Conservation (phyloP, 2,888 invertebrate genomes). For the Laothoe populi region DNA sequence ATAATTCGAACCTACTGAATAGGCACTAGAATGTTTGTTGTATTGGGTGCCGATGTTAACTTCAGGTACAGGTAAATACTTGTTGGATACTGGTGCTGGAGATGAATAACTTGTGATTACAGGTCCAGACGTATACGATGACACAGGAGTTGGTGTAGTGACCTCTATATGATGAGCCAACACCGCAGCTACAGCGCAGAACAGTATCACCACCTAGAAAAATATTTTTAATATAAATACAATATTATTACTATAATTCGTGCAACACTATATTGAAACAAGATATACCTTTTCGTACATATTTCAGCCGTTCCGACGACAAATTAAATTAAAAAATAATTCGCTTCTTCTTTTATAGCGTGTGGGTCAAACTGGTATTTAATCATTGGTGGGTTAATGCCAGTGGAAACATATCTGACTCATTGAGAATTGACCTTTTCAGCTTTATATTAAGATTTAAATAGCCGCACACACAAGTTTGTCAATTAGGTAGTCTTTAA, state of each 20-base stretch:
- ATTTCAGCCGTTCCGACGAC: conserved; percentile 59
- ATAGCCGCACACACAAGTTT: conserved; percentile 23
- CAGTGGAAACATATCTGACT: conserved; percentile 44
- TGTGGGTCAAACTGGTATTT: conserved; percentile 66
- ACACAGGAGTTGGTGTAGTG: background rate
- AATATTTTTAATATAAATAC: background rate
- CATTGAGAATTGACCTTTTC: conserved; percentile 49
- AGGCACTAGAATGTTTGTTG: background rate
- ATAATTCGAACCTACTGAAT: background rate
- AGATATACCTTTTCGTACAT: conserved; percentile 70
- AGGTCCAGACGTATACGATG: background rate
- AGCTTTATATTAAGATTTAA: conserved; percentile 39
- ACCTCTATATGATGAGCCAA: background rate
- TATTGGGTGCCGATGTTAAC: background rate
- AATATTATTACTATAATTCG: background rate
- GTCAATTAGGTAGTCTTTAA: conserved; percentile 17
- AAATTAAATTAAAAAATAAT: conserved; percentile 63
- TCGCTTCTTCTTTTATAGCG: conserved; percentile 74
- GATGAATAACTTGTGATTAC: conserved; percentile 6
- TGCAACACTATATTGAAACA: conserved; percentile 25
- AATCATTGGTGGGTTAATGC: conserved; percentile 58
- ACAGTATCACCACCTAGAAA: conserved; percentile 7
- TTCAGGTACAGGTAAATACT: background rate
- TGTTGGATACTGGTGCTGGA: background rate
- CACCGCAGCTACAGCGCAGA: conserved; percentile 1